Base-by-base conservation (phyloP, 2,888 invertebrate species). In the Drosophila niveifrons region DNA sequence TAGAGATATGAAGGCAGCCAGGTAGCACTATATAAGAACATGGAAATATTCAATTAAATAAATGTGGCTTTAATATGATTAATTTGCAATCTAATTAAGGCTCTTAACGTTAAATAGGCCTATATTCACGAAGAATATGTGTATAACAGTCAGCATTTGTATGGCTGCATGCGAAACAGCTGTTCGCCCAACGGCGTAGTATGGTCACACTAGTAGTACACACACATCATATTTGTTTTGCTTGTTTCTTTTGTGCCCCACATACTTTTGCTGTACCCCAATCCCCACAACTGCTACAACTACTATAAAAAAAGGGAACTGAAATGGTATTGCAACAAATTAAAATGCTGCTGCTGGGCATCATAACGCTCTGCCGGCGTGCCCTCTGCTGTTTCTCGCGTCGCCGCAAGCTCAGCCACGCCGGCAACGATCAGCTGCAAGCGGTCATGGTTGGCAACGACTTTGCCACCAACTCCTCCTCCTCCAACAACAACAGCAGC, bases 321-420 rank as follows among this genome's bases (percentile, higher is more conserved):
- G 36, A 69, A 78, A 93, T 92, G 93, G 92, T 93, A 73, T 78
- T 94, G 56, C 93, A 93, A 83, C 94, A 94, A 84, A 78, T 95
- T 0, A 95, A 94, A 90, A 92, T 94, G 50, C 89, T 95, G 43
- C 75, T 95, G 43, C 89, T 95, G 41, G 84, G 94, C 66, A 86
- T 95, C 31, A 80, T 95, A 28, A 93, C 94, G 39, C 83, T 94
- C 29, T 93, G 94, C 69, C 93, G 94, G 59, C 93, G 94, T 28
- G 95, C 95, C 1, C 90, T 95, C 80, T 95, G 95, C 82, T 95
- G 95, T 82, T 93, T 95, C 71, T 93, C 94, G 15, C 90, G 93
- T 2, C 92, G 93, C 59, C 92, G 94, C 66, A 93, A 94, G n/a
- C 67, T 80, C 10, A 85, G 86, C 65, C 80, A 82, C 59, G 51